Conservation (phyloP, 2,797 vertebrate genomes). For the Rhinatrema bivittatum region DNA sequence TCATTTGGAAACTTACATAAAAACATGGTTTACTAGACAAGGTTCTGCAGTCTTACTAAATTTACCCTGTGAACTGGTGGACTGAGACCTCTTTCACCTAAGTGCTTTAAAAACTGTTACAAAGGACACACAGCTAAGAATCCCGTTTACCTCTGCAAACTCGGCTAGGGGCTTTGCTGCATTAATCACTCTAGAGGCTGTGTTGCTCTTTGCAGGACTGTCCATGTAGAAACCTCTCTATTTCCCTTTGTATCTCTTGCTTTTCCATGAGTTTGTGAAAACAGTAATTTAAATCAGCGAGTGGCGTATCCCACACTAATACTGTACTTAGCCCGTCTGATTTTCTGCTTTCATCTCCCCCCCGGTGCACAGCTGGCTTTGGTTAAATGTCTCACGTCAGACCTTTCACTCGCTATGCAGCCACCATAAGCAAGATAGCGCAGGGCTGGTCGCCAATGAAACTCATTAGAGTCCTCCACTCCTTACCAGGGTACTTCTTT, state of each 20-base stretch:
- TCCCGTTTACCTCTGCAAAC: no score
- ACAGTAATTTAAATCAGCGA: conserved; percentile 51
- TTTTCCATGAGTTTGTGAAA: conserved; percentile 42
- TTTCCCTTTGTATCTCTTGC: conserved; percentile 41
- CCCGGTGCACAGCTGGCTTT: conserved; percentile 67
- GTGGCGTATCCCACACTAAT: conserved; percentile 62
- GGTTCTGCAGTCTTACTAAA: no score
- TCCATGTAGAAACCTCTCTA: conserved; percentile 31
- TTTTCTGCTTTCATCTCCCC: conserved; percentile 69
- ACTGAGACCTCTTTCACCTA: no score
- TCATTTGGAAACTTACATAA: no score
- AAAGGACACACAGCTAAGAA: no score
- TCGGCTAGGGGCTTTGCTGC: no score
- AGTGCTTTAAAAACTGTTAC: no score
- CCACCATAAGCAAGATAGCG: conserved; percentile 7
- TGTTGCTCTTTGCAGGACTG: conserved; percentile 28
- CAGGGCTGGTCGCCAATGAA: conserved; percentile 27
- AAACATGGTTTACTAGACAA: no score
- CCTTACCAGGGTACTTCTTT: neutral
- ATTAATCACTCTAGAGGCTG: no score
- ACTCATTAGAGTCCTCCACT: neutral
- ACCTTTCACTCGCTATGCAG: conserved; percentile 39
- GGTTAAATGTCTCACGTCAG: conserved; percentile 60
- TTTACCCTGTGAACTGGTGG: no score
- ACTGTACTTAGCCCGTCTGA: conserved; percentile 66